phyloP scores from a whole-genome alignment of 2,888 invertebrate species.

The Stenotaenia linearis region DNA sequence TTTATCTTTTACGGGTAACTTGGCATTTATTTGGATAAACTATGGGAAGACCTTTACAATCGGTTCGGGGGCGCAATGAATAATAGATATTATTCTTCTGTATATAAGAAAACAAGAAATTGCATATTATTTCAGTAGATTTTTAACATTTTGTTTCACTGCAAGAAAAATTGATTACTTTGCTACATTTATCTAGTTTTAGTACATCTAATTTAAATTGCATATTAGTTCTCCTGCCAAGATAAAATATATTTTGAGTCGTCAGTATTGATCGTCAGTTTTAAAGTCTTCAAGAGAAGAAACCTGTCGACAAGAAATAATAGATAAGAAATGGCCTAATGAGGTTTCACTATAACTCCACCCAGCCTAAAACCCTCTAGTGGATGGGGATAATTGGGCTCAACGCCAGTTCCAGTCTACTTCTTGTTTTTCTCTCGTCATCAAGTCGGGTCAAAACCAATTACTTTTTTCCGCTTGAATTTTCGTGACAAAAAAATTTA shows the following conservation, averaged over 20 bases:
- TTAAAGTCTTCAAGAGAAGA: neutral
- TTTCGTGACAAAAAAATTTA: neutral
- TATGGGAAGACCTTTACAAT: no score
- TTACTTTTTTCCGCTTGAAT: neutral
- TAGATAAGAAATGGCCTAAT: neutral
- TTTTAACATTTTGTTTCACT: no score
- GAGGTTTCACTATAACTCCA: neutral
- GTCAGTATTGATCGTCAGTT: neutral
- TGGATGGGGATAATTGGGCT: neutral
- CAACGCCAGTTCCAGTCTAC: neutral
- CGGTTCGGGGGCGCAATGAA: no score
- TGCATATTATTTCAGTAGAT: no score
- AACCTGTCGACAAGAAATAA: conserved; percentile 4
- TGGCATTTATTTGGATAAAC: no score
- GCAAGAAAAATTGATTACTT: no score
- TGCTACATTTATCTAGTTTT: no score
- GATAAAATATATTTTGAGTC: neutral
- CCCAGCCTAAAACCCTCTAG: neutral
- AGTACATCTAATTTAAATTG: no score
- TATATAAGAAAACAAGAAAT: no score
- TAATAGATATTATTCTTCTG: no score
- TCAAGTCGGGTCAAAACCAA: neutral
- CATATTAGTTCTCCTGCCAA: neutral
- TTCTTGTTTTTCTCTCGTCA: neutral
- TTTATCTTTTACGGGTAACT: no score